Evolutionary conservation across 2,888 invertebrate species (phyloP).

Genomic region (Stenchaetothrips biformis): DNA sequence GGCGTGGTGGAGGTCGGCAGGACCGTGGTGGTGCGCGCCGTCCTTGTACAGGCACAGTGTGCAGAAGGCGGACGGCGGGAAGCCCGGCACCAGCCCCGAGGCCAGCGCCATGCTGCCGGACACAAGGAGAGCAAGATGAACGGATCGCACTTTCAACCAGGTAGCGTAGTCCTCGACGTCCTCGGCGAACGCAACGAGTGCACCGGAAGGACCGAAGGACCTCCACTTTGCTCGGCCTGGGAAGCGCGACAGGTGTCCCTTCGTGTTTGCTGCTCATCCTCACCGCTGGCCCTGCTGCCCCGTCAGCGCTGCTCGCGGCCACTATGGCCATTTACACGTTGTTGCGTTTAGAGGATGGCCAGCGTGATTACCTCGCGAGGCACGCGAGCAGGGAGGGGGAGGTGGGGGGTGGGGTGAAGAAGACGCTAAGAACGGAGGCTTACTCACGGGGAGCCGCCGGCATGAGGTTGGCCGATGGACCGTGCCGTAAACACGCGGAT

Average conservation of each 20-base stretch:
- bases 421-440: neutral
- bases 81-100: constrained; percentile 32
- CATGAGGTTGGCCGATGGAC: no score
- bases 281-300: no score
- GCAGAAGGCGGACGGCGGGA: constrained; percentile 26
- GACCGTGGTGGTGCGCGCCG: neutral
- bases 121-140: neutral
- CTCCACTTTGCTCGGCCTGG: neutral
- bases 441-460: no score
- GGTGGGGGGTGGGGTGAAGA: neutral
- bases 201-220: neutral
- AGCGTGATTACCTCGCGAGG: neutral
- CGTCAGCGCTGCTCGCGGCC: no score
- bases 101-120: constrained; percentile 34
- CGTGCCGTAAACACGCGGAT: no score
- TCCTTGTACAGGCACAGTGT: constrained; percentile 20
- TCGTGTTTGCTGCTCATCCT: no score
- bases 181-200: neutral
- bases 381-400: neutral
- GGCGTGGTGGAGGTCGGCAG: neutral
- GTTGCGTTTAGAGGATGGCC: neutral
- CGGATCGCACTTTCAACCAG: neutral
- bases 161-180: neutral
- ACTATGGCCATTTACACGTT: constrained; percentile 4
- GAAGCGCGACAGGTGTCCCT: neutral